Base-by-base conservation (phyloP, 1,140 invertebrate genomes). In the Hylyphantes graminicola region DNA sequence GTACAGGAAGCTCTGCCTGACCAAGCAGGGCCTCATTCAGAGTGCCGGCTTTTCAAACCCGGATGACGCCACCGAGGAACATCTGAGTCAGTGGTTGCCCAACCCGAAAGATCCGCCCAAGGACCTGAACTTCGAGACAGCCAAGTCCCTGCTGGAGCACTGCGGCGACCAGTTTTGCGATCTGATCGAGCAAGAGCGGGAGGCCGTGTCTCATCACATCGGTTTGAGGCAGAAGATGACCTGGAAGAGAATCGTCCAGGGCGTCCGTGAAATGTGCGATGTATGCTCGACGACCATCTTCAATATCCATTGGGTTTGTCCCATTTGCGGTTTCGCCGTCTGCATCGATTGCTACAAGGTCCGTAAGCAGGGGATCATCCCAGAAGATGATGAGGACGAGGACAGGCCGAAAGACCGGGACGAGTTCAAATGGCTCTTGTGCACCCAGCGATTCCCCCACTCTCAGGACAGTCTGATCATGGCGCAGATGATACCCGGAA, bases 211-310 rank as follows among this genome's bases (percentile, higher is more conserved):
- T 48, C 88, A 96, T 88, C 94, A 95, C 88, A 91, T 95, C 89
- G 93, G 93, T 84, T 13, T 51, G 12, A 93, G 93, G 94, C 91
- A 90, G 87, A 88, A 75, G 74, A 85, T 96, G 87, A 95, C 96
- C 7, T 99, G 97, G 97, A 99, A 98, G 89, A 92, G 96, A 88
- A 95, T 96, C 0, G 96, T 99, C 0, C 94, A 96, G 89, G 96
- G 96, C n/a, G 96, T 98, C 9, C 91, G 97, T 19, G 98, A 99
- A 90, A 97, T 99, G 93, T 99, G 98, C 90, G 98, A 99, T 90
- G 96, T 98, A 2, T 99, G 98, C 90, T 96, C 97, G 89, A 99
- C 97, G 0, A 98, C 97, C 0, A 91, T 99, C 2, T 99, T 99
- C 90, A 99, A 99, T 90, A 96, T 95, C 90, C 98, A 99, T 90